Base-by-base conservation (phyloP, 2,797 vertebrate species). In the Ambastaia sidthimunki region DNA sequence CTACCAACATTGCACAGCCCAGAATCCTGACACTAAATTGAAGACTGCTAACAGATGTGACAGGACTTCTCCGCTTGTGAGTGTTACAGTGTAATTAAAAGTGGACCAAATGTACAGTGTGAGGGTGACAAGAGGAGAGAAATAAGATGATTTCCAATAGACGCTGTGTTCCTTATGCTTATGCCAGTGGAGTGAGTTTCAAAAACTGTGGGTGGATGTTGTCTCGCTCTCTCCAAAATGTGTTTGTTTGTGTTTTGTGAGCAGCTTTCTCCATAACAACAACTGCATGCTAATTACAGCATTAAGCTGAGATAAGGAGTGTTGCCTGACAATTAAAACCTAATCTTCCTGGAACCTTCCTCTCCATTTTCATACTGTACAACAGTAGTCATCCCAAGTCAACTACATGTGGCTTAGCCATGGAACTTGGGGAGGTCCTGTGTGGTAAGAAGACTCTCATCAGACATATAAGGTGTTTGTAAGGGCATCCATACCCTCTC, bases 1-100 rank as follows among this genome's bases (percentile, higher is more conserved):
- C 68, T 71, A 23, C 23, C 57, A 71, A 71, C 44, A 60, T 44
- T 60, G 52, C 68, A 19, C 47, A 70, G 73, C 62, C 63, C 71
- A 50, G 25, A 71, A 50, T 57, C 67, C 37, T 78, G 74, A 13
- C 80, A 16, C 41, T 50, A 54, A 82, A 79, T 37, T 85, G 80
- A 85, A 86, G 87, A 67, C 59, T 19, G 15, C 52, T 73, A 37
- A 55, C 78, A 74, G 80, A 85, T 73, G 74, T 69, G 67, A 79
- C 71, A n/a, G 57, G 7, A 63, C 70, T 80, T 73, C 70, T 52
- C 73, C 11, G n/a, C 25, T 21, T 69, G 52, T 71, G 68, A 83
- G 76, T 52, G 57, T 59, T 71, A 41, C 57, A 41, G 57, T 71
- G 59, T 52, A 78, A 78, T 78, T 78, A 78, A 78, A 78, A 59